These are phyloP conservation scores for Herpetotheres cachinnans DNA, from an alignment of 2,113 vertebrate genomes.

Conservation along the genomic window DNA sequence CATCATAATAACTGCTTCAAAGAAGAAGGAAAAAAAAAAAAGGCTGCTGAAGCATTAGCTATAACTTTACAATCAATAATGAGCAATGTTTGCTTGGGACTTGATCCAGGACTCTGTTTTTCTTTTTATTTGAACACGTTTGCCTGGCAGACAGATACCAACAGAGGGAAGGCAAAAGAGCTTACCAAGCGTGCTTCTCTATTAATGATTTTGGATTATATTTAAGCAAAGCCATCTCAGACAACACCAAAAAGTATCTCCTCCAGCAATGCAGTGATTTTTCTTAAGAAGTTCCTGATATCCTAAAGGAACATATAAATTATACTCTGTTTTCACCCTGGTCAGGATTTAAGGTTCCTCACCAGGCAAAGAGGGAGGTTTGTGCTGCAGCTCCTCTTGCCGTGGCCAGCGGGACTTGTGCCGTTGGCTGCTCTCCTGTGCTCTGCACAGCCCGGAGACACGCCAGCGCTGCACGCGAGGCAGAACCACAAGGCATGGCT, in stretches of 20 bases:
- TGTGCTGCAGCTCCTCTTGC: neutral
- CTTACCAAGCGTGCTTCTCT: neutral
- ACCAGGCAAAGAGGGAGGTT: accelerated
- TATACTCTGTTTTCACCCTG: neutral
- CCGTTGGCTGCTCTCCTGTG: neutral
- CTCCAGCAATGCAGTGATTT: neutral
- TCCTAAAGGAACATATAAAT: neutral
- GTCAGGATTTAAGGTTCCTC: neutral
- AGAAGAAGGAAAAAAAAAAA: too few species aligned
- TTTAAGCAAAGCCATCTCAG: neutral
- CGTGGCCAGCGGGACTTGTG: accelerated
- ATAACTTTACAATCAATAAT: neutral
- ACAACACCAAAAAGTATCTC: neutral
- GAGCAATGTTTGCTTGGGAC: neutral
- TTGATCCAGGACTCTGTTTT: neutral
- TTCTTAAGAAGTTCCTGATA: neutral
- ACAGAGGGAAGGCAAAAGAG: neutral
- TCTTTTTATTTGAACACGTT: neutral
- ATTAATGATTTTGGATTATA: neutral
- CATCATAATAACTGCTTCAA: neutral
- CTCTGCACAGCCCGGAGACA: neutral
- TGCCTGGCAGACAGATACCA: neutral
- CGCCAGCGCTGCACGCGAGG: accelerated
- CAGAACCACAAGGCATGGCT: accelerated
- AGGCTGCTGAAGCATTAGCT: neutral